These are phyloP conservation scores for Girardia tigrina DNA, from an alignment of 2,888 invertebrate species.

Conservation along the genomic window DNA sequence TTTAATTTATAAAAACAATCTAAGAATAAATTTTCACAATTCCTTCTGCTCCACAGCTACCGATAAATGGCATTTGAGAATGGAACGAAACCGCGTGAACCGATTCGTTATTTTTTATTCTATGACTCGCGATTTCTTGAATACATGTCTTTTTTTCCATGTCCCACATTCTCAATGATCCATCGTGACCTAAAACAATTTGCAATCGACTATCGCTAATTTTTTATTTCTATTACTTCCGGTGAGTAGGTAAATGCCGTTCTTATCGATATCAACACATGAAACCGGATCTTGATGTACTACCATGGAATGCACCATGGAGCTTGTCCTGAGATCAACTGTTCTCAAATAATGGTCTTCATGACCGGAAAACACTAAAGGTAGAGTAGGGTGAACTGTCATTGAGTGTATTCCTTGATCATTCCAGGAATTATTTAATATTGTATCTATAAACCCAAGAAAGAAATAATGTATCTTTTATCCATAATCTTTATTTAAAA, in stretches of 20 bases:
- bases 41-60: not conserved
- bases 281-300: slow-evolving; percentile 97
- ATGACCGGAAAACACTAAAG: not conserved
- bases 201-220: too few species aligned
- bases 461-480: too few species aligned
- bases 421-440: not conserved
- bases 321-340: not conserved
- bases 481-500: too few species aligned
- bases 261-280: slow-evolving; percentile 89
- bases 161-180: not conserved
- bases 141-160: not conserved
- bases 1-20: not conserved
- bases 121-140: not conserved
- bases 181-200: not conserved
- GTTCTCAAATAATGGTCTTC: not conserved
- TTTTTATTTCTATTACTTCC: slow-evolving; percentile 59
- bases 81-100: not conserved
- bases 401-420: not conserved
- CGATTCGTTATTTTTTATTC: not conserved
- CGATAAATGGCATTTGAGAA: not conserved
- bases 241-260: slow-evolving; percentile 89
- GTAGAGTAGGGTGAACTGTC: not conserved
- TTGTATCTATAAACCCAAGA: not conserved
- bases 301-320: slow-evolving; percentile 76
- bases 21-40: not conserved